These are phyloP conservation scores for Drosophila persimilis DNA, from an alignment of 1,140 invertebrate species.

Conservation along the genomic window DNA sequence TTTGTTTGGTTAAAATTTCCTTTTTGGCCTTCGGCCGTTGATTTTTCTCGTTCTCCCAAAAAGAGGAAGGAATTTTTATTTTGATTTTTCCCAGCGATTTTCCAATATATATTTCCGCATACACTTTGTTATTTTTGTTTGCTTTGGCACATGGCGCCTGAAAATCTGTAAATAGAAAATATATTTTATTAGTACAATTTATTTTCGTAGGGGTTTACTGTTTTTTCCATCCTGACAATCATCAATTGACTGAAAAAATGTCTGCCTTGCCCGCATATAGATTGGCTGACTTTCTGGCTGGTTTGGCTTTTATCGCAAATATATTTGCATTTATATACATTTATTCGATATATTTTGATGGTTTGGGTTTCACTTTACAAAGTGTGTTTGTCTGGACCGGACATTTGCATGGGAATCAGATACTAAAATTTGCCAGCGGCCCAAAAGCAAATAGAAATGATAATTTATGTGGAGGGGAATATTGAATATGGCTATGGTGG, in stretches of 20 bases:
- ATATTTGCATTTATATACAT: constrained; percentile 42
- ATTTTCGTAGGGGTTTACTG: constrained; percentile 2
- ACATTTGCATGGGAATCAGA: no score
- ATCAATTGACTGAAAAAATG: constrained; percentile 23
- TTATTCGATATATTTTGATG: constrained; percentile 25
- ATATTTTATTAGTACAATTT: constrained; percentile 18
- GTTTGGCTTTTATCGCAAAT: constrained; percentile 36
- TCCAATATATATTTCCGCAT: constrained; percentile 4
- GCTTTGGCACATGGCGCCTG: constrained; percentile 40
- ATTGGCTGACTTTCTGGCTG: constrained; percentile 23
- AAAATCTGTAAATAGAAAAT: constrained; percentile 31
- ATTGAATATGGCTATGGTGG: constrained; percentile 17
- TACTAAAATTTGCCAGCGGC: constrained; percentile 15
- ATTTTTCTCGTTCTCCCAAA: not conserved
- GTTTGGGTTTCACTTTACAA: constrained; percentile 21
- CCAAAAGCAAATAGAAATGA: constrained; percentile 28
- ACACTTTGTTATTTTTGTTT: constrained; percentile 21
- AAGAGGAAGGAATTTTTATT: not conserved
- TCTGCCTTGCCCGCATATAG: constrained; percentile 9
- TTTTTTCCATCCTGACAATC: not conserved
- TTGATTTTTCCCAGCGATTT: constrained; percentile 12
- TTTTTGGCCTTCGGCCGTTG: constrained; percentile 6
- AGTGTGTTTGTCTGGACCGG: constrained; percentile 26
- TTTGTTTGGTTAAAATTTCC: constrained; percentile 37
- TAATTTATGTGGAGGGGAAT: constrained; percentile 4